These are phyloP conservation scores for Ellobium chinense DNA, from an alignment of 2,888 invertebrate genomes.

Conservation along the genomic window DNA sequence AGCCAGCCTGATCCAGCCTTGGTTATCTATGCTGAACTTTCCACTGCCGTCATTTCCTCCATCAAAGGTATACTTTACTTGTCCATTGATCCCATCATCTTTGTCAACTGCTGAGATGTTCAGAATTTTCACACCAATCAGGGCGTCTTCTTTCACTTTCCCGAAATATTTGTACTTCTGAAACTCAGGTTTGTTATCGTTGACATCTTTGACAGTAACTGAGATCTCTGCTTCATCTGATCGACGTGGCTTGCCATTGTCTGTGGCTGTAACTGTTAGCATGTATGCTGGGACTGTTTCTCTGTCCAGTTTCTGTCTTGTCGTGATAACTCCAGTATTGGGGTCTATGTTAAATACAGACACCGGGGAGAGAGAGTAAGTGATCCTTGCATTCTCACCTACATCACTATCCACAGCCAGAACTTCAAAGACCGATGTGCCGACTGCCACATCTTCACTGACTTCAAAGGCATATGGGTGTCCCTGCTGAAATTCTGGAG, in stretches of 20 bases:
- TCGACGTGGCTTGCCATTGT: constrained; percentile 93
- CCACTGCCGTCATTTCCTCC: constrained; percentile 85
- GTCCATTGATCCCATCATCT: constrained; percentile 92
- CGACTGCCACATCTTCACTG: constrained; percentile 94
- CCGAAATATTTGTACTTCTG: constrained; percentile 90
- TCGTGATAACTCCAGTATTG: constrained; percentile 95
- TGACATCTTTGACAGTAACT: constrained; percentile 95
- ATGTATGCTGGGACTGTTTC: constrained; percentile 89
- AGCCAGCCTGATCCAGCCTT: constrained; percentile 93
- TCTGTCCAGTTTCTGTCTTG: constrained; percentile 90
- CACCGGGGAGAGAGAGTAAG: constrained; percentile 79
- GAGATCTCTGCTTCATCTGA: constrained; percentile 97
- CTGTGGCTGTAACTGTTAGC: constrained; percentile 92
- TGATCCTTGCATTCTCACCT: constrained; percentile 90
- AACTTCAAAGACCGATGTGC: constrained; percentile 94
- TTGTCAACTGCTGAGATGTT: constrained; percentile 94
- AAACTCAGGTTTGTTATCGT: constrained; percentile 95
- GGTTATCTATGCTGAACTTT: constrained; percentile 94
- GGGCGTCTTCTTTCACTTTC: constrained; percentile 92
- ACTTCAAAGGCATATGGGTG: constrained; percentile 93
- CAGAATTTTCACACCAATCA: constrained; percentile 93
- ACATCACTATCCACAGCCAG: constrained; percentile 96
- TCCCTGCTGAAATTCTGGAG: constrained; percentile 93
- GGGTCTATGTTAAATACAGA: constrained; percentile 91
- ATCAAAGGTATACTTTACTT: constrained; percentile 85